Base-by-base conservation (phyloP, 2,888 invertebrate genomes). In the Nephrotoma guestfalica region DNA sequence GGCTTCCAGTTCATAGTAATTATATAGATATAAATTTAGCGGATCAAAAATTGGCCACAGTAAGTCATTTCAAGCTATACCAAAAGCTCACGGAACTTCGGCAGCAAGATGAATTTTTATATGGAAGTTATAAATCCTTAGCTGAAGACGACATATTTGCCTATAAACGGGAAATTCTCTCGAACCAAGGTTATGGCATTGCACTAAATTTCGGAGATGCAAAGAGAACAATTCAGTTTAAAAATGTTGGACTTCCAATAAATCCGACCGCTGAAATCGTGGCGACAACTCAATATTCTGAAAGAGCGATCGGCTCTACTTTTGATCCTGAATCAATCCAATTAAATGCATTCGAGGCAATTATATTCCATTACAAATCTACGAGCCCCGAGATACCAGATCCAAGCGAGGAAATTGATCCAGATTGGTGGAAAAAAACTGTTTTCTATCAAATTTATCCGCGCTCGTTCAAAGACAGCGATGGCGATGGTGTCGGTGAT, bases 371-470 rank as follows among this genome's bases (percentile, higher is more conserved):
- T 84, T 84, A 9, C 15, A 84, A 41, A n/a, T 41, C 41, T 7
- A 15, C 41, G 15, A n/a, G 6, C 0, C 41, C 41, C 18, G 15
- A 43, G 5, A 18, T 42, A 3, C 2, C 43, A 30, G 86, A 47
- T 41, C 43, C 86, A 51, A n/a, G 6, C 13, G 41, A 92, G 41
- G 92, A 91, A 0, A 93, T 96, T 41, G 94, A 96, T 83, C 93
- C 93, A 0, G 90, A 90, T 86, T 91, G 91, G 91, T 91, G 90
- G 90, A 89, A 90, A 87, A 90, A 89, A 87, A 91, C 90, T 40
- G 91, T 90, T 88, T 94, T 96, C 89, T 97, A 97, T 90, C 96
- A 97, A 90, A 94, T 96, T 30, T 96, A 96, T 89, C 95, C 96
- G 0, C 93, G 95, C 88, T 96, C 96, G 0, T 97, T 96, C 91